Evolutionary conservation across 1,140 invertebrate species (phyloP), one percentile per base, ranked within the genome.

Genomic region (Elymnias hypermnestra): DNA sequence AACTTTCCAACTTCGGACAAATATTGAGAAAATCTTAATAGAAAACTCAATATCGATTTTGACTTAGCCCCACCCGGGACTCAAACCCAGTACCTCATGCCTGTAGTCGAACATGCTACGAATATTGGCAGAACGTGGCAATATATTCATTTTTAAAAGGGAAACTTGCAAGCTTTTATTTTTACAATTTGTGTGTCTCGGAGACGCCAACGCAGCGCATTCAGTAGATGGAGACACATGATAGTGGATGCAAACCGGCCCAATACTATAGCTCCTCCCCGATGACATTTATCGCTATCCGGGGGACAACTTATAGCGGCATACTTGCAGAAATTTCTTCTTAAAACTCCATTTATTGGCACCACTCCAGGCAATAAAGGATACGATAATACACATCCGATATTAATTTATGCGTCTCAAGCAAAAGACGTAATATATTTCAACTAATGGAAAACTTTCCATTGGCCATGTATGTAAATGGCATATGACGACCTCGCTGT

Each of bases 341-440:
- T n/a, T 8, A 1, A 68, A 71, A 72, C 65, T 70, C 54, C 68
- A 58, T 72, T 78, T 72, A 78, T 70, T 83, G 79, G 79, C 79
- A 63, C 37, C 61, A 63, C 63, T 75, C 76, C 79, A 83, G 58
- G 33, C 54, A 52, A 51, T 63, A 59, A 74, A 73, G 68, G 61
- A 74, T 65, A 50, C 64, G 44, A 53, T 33, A 50, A 48, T 55
- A 57, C 59, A 41, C 57, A 59, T 57, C 51, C 58, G 48, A 63
- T 67, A 65, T 79, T 69, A 73, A 83, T 76, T 76, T 73, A 67
- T 63, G 56, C 57, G 56, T 59, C 63, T 73, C 72, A 71, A 69
- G 72, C 68, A 66, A 75, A 76, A 76, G 77, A 75, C 72, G 71
- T 72, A 66, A 73, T 83, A 77, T 69, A 70, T 82, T 52, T 44